Evolutionary conservation across 2,888 invertebrate species (phyloP).

Genomic region (Morpho helenor): DNA sequence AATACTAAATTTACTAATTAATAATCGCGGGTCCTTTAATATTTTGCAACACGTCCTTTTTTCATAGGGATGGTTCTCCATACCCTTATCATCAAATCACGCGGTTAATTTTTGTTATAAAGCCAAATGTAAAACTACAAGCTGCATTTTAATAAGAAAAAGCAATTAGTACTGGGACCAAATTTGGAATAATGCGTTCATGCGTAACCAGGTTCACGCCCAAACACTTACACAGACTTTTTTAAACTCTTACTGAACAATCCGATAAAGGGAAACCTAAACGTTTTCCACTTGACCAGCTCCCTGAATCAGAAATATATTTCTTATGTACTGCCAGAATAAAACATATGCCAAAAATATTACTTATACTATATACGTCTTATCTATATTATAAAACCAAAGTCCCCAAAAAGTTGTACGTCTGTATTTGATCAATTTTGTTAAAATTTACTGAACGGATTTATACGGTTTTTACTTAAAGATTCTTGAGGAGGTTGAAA

Average conservation of each 20-base stretch:
- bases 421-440: too few relatives aligned
- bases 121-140: conserved; percentile 10
- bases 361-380: too few relatives aligned
- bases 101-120: background rate
- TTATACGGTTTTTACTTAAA: too few relatives aligned
- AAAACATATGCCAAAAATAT: too few relatives aligned
- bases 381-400: too few relatives aligned
- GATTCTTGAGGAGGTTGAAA: too few relatives aligned
- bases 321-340: background rate
- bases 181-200: conserved; percentile 23
- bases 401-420: too few relatives aligned
- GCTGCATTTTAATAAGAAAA: conserved; percentile 13
- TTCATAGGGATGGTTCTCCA: too few relatives aligned
- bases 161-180: conserved; percentile 19
- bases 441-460: too few relatives aligned
- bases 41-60: too few relatives aligned
- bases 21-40: too few relatives aligned
- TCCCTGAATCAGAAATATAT: conserved; percentile 51
- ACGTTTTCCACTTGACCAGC: conserved; percentile 52
- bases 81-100: background rate
- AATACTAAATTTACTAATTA: too few relatives aligned
- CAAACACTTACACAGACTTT: conserved; percentile 54
- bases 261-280: conserved; percentile 58
- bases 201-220: conserved; percentile 33
- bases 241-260: conserved; percentile 62